phyloP scores from a whole-genome alignment of 2,888 invertebrate genomes.

The Drosophila diplacantha region DNA sequence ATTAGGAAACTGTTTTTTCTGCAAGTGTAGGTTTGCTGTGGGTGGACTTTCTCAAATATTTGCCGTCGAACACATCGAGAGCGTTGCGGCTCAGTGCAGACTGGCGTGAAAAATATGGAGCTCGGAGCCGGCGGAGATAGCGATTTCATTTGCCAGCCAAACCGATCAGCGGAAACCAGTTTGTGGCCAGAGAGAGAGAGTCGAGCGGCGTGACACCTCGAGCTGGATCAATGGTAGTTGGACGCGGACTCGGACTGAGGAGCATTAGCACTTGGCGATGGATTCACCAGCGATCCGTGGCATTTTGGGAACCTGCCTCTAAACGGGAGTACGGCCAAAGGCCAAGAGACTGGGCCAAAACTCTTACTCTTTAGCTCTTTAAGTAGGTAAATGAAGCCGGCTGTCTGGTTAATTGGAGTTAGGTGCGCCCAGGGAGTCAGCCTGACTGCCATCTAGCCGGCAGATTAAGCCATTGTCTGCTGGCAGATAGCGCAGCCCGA shows the following conservation, averaged over 20 bases:
- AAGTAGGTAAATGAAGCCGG: constrained; percentile 56
- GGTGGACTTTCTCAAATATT: constrained; percentile 47
- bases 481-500: constrained; percentile 48
- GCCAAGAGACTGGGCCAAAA: constrained; percentile 30
- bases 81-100: constrained; percentile 29
- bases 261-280: constrained; percentile 27
- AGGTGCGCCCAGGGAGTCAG: constrained; percentile 54
- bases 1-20: no score
- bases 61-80: constrained; percentile 40
- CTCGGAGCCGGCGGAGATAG: constrained; percentile 39
- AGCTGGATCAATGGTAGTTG: constrained; percentile 1
- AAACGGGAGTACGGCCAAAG: constrained; percentile 30
- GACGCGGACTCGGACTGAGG: neutral
- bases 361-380: constrained; percentile 38
- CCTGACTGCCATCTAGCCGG: constrained; percentile 30
- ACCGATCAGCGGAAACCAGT: constrained; percentile 18
- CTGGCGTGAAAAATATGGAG: constrained; percentile 54
- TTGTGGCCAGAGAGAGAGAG: constrained; percentile 7
- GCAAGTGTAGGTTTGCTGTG: neutral
- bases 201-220: constrained; percentile 24
- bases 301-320: constrained; percentile 19
- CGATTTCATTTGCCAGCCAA: constrained; percentile 38
- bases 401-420: constrained; percentile 58
- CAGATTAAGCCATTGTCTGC: constrained; percentile 63
- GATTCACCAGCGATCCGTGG: constrained; percentile 23